Evolutionary conservation across 1,140 invertebrate species (phyloP).

Genomic region (Drepana arcuata): DNA sequence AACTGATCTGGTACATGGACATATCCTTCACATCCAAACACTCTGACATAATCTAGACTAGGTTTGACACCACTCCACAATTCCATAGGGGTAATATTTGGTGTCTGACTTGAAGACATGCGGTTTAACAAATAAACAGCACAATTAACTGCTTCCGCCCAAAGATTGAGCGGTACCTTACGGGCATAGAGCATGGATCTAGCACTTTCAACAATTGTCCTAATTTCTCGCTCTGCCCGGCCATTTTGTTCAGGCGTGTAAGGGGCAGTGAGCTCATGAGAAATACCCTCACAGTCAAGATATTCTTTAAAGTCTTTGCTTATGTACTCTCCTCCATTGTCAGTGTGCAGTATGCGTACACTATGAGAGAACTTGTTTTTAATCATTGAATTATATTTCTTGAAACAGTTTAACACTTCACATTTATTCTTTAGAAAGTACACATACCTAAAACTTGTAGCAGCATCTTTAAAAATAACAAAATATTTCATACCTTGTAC

Average conservation of each 20-base stretch:
- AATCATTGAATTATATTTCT: constrained; percentile 14
- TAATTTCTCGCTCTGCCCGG: constrained; percentile 1
- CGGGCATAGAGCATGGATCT: neutral
- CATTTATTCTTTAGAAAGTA: constrained; percentile 12
- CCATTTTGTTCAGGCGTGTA: constrained; percentile 2
- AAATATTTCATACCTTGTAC: constrained; percentile 11
- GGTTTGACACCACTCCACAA: constrained; percentile 18
- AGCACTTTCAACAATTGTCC: constrained; percentile 1
- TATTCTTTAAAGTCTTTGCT: neutral
- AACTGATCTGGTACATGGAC: constrained; percentile 17
- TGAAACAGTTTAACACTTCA: constrained; percentile 6
- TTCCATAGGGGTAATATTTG: constrained; percentile 17
- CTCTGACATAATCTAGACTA: constrained; percentile 10
- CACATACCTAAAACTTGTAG: constrained; percentile 9
- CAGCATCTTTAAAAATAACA: constrained; percentile 16
- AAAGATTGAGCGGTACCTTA: neutral
- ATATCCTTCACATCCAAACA: constrained; percentile 17
- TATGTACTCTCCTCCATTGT: constrained; percentile 9
- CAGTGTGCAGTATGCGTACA: constrained; percentile 11
- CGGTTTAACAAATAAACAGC: constrained; percentile 49
- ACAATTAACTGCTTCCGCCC: constrained; percentile 24
- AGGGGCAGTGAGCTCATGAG: neutral
- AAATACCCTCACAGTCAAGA: neutral
- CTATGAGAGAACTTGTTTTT: constrained; percentile 13
- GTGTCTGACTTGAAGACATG: constrained; percentile 19